Base-by-base conservation (phyloP, 2,888 invertebrate species). In the Adelognathus sp. region DNA sequence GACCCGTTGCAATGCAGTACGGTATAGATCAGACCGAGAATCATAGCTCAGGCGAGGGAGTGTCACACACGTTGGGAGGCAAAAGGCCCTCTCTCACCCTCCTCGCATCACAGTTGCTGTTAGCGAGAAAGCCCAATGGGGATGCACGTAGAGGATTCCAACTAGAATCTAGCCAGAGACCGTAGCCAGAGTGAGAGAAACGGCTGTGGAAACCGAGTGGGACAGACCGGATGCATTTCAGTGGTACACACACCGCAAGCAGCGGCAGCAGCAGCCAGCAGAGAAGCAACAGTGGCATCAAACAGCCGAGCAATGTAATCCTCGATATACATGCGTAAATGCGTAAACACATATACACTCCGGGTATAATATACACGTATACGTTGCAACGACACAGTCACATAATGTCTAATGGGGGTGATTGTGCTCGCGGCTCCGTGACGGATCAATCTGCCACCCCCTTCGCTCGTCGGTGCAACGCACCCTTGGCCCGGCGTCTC, bases 391-490 rank as follows among this genome's bases (percentile, higher is more conserved):
- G 86, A 70, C 70, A 67, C 72, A 89, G 87, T 89, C 88, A 88
- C 89, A 89, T 90, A 90, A 90, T 90, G 90, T 88, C 88, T 90
- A 91, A 90, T 90, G 90, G 90, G 90, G 91, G 90, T 89, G 90
- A 90, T 90, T 90, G 90, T 90, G 90, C 89, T 90, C 90, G 87
- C 86, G 50, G 85, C 86, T 87, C 90, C 90, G 89, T 91, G 89
- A 90, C 90, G 90, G 90, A 91, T 91, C 91, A 91, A 90, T 91
- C 91, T 90, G 90, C 90, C 89, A 88, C 88, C 88, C 88, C 87
- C 87, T 86, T 85, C 82, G 82, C 75, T 83, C 86, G 85, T 82
- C 86, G 75, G 76, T 71, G 70, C n/a, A n/a, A n/a, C n/a, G n/a
- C 80, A 77, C 82, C 82, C 82, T 80, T 67, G 64, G 64, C 74